A percentile compares a stretch with the other conserved stretches of the same genome.
Conservation (phyloP, 2,113 vertebrate species). For the Anhinga rufa region DNA sequence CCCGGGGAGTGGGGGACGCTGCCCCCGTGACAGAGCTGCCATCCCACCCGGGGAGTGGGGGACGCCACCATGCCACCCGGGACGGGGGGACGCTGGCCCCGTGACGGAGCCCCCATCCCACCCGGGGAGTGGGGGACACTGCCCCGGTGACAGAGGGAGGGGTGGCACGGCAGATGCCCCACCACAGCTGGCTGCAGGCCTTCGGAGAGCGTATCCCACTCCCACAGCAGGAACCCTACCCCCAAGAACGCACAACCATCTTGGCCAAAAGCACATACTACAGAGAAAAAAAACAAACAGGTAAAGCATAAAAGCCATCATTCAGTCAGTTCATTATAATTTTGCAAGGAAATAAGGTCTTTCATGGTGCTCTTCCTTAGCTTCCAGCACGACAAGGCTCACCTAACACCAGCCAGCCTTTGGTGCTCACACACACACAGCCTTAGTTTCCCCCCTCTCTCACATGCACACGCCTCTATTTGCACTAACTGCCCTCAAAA, state of each 20-base stretch:
- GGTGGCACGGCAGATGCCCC: not conserved
- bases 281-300: not conserved
- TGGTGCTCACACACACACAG: not conserved
- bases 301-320: not conserved
- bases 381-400: not conserved
- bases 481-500: not conserved
- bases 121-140: too few species aligned
- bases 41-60: too few species aligned
- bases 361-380: fast-evolving
- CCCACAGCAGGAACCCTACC: not conserved
- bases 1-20: too few species aligned
- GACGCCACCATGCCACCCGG: too few species aligned
- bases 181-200: too few species aligned
- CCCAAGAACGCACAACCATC: not conserved
- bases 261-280: not conserved
- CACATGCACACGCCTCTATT: not conserved
- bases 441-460: not conserved
- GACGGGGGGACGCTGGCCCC: too few species aligned
- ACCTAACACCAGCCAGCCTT: not conserved
- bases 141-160: too few species aligned
- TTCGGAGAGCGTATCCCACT: fast-evolving
- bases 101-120: too few species aligned
- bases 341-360: not conserved
- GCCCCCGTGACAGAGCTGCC: too few species aligned
- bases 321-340: not conserved